Evolutionary conservation across 2,113 vertebrate species (phyloP).

Genomic region (Paracanthobrama guichenoti): DNA sequence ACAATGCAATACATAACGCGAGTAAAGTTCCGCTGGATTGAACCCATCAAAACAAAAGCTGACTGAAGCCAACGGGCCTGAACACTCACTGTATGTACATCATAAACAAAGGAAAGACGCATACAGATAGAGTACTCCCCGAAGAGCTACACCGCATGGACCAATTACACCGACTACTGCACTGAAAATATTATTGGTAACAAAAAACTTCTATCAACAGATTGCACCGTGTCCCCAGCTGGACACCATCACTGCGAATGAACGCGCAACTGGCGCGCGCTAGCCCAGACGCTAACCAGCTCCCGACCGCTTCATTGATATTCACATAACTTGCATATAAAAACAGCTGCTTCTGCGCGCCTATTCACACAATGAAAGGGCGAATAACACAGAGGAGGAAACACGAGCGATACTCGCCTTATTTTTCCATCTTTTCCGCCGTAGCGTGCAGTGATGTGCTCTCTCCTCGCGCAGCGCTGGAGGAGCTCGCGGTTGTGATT

Average conservation of each 20-base stretch:
- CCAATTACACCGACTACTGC: not conserved
- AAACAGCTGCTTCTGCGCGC: not conserved
- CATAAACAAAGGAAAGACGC: slow-evolving; percentile 1
- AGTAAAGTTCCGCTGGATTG: not conserved
- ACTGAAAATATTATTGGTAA: no score
- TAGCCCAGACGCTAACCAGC: slow-evolving; percentile 42
- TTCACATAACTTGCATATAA: not conserved
- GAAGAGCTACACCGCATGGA: not conserved
- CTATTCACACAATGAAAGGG: not conserved
- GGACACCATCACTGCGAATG: slow-evolving; percentile 20
- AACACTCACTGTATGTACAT: not conserved
- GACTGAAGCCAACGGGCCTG: slow-evolving; percentile 15
- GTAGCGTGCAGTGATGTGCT: not conserved
- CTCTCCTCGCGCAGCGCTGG: slow-evolving; percentile 27
- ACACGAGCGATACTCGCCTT: slow-evolving; percentile 21
- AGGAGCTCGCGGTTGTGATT: slow-evolving; percentile 11
- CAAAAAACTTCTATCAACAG: not conserved
- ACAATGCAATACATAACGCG: not conserved
- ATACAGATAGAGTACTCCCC: not conserved
- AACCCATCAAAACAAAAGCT: slow-evolving; percentile 31
- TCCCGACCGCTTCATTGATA: not conserved
- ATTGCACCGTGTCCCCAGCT: slow-evolving; percentile 29
- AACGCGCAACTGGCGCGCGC: slow-evolving; percentile 3
- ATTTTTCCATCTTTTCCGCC: not conserved
- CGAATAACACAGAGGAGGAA: not conserved